Conservation (phyloP, 2,113 vertebrate species). For the Phoxinus phoxinus region DNA sequence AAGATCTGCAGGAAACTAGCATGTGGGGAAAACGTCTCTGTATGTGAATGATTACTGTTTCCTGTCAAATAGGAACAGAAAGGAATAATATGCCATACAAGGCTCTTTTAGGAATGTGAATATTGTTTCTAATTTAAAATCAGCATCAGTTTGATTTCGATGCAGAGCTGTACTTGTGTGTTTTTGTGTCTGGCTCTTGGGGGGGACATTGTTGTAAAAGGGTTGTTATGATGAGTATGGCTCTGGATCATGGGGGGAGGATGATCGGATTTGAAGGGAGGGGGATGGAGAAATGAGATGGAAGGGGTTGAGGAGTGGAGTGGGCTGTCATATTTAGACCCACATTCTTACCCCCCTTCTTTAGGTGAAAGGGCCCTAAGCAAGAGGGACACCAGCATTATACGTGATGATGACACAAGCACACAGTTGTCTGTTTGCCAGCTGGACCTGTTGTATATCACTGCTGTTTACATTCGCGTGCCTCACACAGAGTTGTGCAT, state of each 20-base stretch:
- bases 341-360: slow-evolving; percentile 33
- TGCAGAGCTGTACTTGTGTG: not conserved
- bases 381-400: slow-evolving; percentile 23
- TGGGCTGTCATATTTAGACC: slow-evolving; percentile 33
- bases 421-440: slow-evolving; percentile 54
- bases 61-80: not conserved
- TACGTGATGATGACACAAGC: slow-evolving; percentile 44
- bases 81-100: not conserved
- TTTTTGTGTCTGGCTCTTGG: slow-evolving; percentile 37
- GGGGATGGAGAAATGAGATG: slow-evolving; percentile 19
- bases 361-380: slow-evolving; percentile 13
- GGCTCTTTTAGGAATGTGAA: slow-evolving; percentile 3
- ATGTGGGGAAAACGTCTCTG: not conserved
- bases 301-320: not conserved
- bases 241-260: slow-evolving; percentile 37
- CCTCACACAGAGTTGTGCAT: slow-evolving; percentile 42
- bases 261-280: slow-evolving; percentile 36
- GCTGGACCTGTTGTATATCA: slow-evolving; percentile 56
- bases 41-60: not conserved
- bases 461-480: slow-evolving; percentile 57
- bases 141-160: not conserved
- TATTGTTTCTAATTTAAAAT: not conserved
- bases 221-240: slow-evolving; percentile 41
- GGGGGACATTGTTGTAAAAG: slow-evolving; percentile 11
- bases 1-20: not conserved